Evolutionary conservation across 2,797 vertebrate species (phyloP).

Genomic region (Gephyroberyx darwinii): DNA sequence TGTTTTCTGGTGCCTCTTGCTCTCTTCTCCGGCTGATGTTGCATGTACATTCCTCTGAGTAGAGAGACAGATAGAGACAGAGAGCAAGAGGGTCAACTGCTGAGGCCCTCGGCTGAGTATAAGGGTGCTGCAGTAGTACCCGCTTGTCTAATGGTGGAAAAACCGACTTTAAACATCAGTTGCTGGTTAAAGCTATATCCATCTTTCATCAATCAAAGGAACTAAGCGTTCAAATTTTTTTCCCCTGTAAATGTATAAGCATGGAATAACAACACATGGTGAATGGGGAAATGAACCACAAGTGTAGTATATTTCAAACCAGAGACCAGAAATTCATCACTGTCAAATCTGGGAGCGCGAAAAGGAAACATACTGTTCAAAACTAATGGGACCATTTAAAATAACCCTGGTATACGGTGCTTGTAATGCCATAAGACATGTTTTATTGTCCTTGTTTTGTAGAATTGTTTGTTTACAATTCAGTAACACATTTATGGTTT

Average conservation of each 20-base stretch:
- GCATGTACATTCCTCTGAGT: constrained; percentile 51
- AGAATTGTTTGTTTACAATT: constrained; percentile 36
- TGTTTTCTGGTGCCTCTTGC: constrained; percentile 23
- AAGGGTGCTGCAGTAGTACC: constrained; percentile 11
- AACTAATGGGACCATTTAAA: neutral
- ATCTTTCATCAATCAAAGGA: constrained; percentile 10
- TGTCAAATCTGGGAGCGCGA: neutral
- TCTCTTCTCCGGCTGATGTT: constrained; percentile 19
- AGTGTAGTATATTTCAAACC: neutral
- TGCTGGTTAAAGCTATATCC: constrained; percentile 11
- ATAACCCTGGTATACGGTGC: neutral
- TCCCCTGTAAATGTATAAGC: neutral
- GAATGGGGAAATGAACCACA: constrained; percentile 2
- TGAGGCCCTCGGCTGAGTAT: constrained; percentile 35
- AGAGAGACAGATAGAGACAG: constrained; percentile 12
- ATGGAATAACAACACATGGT: neutral
- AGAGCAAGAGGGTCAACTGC: constrained; percentile 34
- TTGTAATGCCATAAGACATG: neutral
- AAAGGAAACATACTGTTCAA: neutral
- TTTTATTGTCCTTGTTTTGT: constrained; percentile 42
- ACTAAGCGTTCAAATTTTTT: neutral
- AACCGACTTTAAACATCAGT: constrained; percentile 35
- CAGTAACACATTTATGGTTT: constrained; percentile 16
- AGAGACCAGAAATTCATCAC: neutral
- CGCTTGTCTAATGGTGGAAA: constrained; percentile 17